Base-by-base conservation (phyloP, 2,113 vertebrate genomes). In the Thalassarche chlororhynchos region DNA sequence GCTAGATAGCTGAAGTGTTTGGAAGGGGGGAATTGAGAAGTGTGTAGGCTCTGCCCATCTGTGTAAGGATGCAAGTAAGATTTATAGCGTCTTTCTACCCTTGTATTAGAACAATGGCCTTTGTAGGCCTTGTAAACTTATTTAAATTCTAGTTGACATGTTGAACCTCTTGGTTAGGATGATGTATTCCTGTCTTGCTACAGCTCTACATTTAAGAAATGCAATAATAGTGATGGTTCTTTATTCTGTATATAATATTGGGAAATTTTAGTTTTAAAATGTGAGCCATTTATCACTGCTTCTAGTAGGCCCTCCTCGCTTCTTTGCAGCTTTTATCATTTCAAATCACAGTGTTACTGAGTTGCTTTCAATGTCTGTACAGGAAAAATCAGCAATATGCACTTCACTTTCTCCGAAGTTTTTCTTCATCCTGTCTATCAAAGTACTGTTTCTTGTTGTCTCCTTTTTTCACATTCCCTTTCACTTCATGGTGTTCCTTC, bases 391-490 rank as follows among this genome's bases (percentile, higher is more conserved):
- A 46, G 42, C 34, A 28, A 15, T 20, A 52, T 40, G 44, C n/a
- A 8, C 79, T 80, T 90, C 42, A 60, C 54, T 87, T 88, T 84
- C 36, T 89, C 32, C 64, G 61, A 36, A 69, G 72, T 75, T 91
- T 82, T 76, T 65, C 74, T 85, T 84, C 80, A 94, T 91, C 70
- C 31, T 92, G 92, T 96, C 77, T 89, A 58, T 89, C 57, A 36
- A 89, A 94, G 61, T 94, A 52, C 84, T 94, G 95, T 97, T 95
- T 69, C 91, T 93, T 72, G 87, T 95, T 78, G 91, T 92, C 69
- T 95, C 47, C 38, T 89, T 79, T 93, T 77, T 84, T 78, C 65
- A 60, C 49, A 3, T 96, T 97, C 82, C 84, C 44, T 93, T 93
- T 91, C 70, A 89, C 87, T 95, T 72, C 49, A 32, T 91, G 82